These are phyloP conservation scores for Ferdinandea cuprea DNA, from an alignment of 2,888 invertebrate species.

Conservation along the genomic window DNA sequence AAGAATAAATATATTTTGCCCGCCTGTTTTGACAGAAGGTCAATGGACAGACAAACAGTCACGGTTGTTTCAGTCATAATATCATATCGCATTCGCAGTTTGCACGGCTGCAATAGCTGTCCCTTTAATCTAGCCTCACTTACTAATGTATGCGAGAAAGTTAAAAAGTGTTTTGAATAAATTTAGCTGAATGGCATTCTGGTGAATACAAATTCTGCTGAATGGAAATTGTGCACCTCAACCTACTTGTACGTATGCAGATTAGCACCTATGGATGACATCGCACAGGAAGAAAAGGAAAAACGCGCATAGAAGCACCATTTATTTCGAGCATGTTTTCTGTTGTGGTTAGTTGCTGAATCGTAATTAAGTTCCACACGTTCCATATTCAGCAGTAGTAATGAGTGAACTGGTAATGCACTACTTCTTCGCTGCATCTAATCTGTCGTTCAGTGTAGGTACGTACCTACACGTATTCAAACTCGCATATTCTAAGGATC, in stretches of 20 bases:
- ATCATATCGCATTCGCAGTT: no score
- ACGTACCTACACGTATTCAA: neutral
- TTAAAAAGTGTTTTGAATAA: no score
- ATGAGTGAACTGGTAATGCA: neutral
- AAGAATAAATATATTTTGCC: no score
- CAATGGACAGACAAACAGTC: no score
- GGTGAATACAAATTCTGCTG: slow-evolving; percentile 20
- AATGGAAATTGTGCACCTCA: slow-evolving; percentile 9
- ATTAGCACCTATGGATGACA: slow-evolving; percentile 6
- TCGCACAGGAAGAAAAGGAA: neutral
- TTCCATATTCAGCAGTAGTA: neutral
- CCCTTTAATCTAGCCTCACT: no score
- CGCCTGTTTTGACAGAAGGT: no score
- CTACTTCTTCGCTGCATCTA: slow-evolving; percentile 3
- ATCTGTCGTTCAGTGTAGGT: neutral
- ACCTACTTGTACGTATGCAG: neutral
- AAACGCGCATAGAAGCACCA: neutral
- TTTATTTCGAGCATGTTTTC: slow-evolving; percentile 20
- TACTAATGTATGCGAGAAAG: no score
- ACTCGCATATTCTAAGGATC: neutral
- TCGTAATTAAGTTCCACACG: slow-evolving; percentile 23
- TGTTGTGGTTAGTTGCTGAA: slow-evolving; percentile 12
- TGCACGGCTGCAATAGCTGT: no score
- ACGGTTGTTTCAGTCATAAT: no score
- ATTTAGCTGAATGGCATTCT: slow-evolving; percentile 18